Percentiles rank a stretch among this genome's conserved stretches.
Evolutionary conservation across 2,888 invertebrate genomes (phyloP).

Genomic region (Myopa tessellatipennis): DNA sequence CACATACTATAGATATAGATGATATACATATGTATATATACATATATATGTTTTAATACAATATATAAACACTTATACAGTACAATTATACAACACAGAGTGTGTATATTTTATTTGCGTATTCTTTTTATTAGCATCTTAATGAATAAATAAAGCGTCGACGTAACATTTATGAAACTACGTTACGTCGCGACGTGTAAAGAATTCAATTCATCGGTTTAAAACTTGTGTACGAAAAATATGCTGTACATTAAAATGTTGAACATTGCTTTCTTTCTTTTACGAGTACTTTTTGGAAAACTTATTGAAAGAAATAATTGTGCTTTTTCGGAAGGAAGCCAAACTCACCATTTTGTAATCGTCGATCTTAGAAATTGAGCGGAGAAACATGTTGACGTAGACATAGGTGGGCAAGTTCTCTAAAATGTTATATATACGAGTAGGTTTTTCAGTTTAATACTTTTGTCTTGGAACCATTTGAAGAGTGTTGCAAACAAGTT

Average conservation of each 20-base stretch:
- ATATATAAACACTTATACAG: constrained; percentile 22
- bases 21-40: constrained; percentile 4
- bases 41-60: not conserved
- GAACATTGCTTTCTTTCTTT: too few relatives aligned
- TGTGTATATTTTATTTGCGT: not conserved
- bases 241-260: too few relatives aligned
- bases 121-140: too few relatives aligned
- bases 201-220: too few relatives aligned
- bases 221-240: too few relatives aligned
- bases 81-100: constrained; percentile 1
- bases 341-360: constrained; percentile 98
- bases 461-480: constrained; percentile 17
- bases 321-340: constrained; percentile 14
- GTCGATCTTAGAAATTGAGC: constrained; percentile 98
- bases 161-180: too few relatives aligned
- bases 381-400: constrained; percentile 93
- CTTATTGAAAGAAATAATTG: too few relatives aligned
- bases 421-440: constrained; percentile 67
- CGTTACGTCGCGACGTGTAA: too few relatives aligned
- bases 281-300: too few relatives aligned
- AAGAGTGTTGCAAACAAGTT: constrained; percentile 29
- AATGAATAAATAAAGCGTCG: too few relatives aligned
- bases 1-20: too few relatives aligned
- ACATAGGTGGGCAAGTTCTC: constrained; percentile 89
- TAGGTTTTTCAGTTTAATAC: constrained; percentile 44